These are phyloP conservation scores for Melanotaenia maccullochi DNA, from an alignment of 2,797 vertebrate genomes.

Conservation along the genomic window DNA sequence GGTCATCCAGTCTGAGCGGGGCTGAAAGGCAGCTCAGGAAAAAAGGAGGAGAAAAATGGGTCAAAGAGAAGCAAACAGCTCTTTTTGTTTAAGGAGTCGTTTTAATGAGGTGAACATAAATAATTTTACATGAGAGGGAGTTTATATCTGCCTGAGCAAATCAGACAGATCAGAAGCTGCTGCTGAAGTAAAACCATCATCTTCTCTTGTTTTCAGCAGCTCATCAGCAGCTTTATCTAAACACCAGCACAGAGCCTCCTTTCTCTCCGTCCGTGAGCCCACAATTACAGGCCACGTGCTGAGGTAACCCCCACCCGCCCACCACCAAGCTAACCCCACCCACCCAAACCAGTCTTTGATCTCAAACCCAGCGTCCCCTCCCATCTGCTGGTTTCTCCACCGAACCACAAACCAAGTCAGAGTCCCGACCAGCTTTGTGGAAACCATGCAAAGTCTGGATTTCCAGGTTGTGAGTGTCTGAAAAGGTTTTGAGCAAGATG, in stretches of 20 bases:
- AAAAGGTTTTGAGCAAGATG: not conserved
- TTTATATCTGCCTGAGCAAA: too few species aligned
- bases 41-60: not conserved
- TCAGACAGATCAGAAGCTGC: conserved; percentile 8
- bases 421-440: conserved; percentile 9
- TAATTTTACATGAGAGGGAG: too few species aligned
- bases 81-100: not conserved
- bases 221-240: conserved; percentile 27
- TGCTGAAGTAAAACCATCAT: conserved; percentile 13
- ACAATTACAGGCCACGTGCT: conserved; percentile 75
- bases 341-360: conserved; percentile 68
- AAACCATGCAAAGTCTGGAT: not conserved
- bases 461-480: not conserved
- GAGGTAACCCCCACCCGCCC: conserved; percentile 42
- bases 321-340: conserved; percentile 52
- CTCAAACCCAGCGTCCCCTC: conserved; percentile 46
- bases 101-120: not conserved
- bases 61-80: not conserved
- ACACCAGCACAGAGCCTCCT: conserved; percentile 36
- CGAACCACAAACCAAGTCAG: conserved; percentile 25
- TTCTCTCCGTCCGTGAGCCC: conserved; percentile 47
- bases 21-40: not conserved
- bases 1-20: conserved; percentile 9
- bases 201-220: conserved; percentile 3
- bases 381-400: conserved; percentile 36